These are phyloP conservation scores for Diachasmimorpha longicaudata DNA, from an alignment of 1,140 invertebrate genomes.

Conservation along the genomic window DNA sequence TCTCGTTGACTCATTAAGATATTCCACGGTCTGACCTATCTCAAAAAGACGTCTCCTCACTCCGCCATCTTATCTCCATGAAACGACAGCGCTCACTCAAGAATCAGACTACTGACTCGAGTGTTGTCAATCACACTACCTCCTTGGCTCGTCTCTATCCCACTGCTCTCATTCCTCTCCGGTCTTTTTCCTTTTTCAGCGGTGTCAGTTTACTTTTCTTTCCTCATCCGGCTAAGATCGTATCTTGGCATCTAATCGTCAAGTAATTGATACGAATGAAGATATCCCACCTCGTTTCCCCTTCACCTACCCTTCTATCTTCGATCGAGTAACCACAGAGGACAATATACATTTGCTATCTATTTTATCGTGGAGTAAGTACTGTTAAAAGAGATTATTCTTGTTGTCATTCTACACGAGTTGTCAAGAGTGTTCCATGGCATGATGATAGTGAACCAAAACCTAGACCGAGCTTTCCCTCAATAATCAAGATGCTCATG, in stretches of 20 bases:
- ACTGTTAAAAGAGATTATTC: too few species aligned
- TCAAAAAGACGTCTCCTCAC: background rate
- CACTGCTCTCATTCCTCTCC: conserved; percentile 29
- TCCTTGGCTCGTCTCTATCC: conserved; percentile 36
- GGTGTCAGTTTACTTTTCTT: conserved; percentile 12
- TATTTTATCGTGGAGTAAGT: too few species aligned
- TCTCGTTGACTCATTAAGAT: conserved; percentile 57
- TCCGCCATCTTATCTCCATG: conserved; percentile 53
- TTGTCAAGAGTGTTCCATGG: too few species aligned
- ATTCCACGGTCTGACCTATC: conserved; percentile 43
- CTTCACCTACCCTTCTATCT: background rate
- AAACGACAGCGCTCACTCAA: conserved; percentile 62
- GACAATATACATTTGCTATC: too few species aligned
- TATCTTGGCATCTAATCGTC: conserved; percentile 63
- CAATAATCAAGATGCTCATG: too few species aligned
- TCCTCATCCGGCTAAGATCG: conserved; percentile 28
- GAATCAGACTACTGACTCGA: conserved; percentile 49
- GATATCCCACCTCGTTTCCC: conserved; percentile 50
- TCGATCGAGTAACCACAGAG: background rate
- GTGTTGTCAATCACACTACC: conserved; percentile 59
- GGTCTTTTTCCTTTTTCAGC: conserved; percentile 32
- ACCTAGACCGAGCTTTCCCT: too few species aligned
- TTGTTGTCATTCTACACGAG: too few species aligned
- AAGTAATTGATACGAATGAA: conserved; percentile 65
- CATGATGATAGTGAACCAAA: too few species aligned